Conservation (phyloP, 2,888 invertebrate genomes). For the Theristus sp. region DNA sequence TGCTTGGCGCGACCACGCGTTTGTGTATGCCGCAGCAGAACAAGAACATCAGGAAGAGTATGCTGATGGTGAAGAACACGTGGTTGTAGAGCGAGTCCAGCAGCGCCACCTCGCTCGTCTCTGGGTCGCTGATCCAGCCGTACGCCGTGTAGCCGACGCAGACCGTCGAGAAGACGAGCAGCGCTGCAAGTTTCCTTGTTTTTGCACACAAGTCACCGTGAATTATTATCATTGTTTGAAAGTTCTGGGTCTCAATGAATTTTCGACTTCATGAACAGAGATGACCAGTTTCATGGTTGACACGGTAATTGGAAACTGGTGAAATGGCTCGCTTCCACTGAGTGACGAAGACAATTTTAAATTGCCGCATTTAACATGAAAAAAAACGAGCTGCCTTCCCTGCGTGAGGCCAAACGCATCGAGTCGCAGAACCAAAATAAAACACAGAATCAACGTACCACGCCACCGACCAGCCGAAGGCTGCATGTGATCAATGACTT, state of each 20-base stretch:
- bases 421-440: no score
- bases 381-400: no score
- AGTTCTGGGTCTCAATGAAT: no score
- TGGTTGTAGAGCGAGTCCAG: conserved; percentile 77
- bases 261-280: no score
- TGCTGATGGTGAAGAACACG: conserved; percentile 71
- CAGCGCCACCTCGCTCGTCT: conserved; percentile 61
- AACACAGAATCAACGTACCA: conserved; percentile 44
- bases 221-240: no score
- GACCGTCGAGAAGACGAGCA: conserved; percentile 61
- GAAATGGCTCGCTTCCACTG: no score
- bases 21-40: conserved; percentile 80
- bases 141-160: conserved; percentile 82
- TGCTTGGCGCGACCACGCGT: conserved; percentile 80
- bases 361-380: no score
- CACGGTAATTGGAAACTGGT: no score
- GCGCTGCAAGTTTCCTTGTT: conserved; percentile 53
- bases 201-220: no score
- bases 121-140: conserved; percentile 82
- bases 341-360: no score
- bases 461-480: conserved; percentile 84
- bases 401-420: no score
- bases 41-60: conserved; percentile 48
- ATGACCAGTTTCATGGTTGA: no score
- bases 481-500: conserved; percentile 80